Base-by-base conservation (phyloP, 2,797 vertebrate species). In the Epinephelus malabaricus region DNA sequence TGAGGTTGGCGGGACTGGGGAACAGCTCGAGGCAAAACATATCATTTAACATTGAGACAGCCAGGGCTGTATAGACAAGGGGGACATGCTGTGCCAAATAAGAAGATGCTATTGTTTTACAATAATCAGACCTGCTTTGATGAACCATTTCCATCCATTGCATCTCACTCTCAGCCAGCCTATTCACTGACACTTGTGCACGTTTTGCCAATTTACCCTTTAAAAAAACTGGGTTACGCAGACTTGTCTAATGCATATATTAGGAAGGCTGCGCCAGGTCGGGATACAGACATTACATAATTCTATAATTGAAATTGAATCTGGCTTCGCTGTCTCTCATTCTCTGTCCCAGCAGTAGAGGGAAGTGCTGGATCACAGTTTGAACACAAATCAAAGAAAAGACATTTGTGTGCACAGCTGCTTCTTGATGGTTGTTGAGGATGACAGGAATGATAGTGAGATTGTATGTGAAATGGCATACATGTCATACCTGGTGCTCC, bases 1-100 rank as follows among this genome's bases (percentile, higher is more conserved):
- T 66, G 73, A 82, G 87, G 81, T 75, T 85, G 88, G 89, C 76
- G 76, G 90, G 89, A 91, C 85, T 56, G 73, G 65, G 76, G 66
- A 83, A 59, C 73, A 76, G 82, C 87, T 89, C 62, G 58, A 92
- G 92, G 93, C 90, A 90, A 90, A 93, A 95, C 89, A 93, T 74
- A 90, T 88, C 15, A 88, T 89, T 91, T 86, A 89, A 84, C 85
- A 88, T 49, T 34, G 79, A 90, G 88, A 83, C 86, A 83, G 74
- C 80, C 72, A 49, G 70, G 58, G 76, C 67, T 40, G 69, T 78
- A 54, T 74, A 87, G 86, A 86, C 76, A 71, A 71, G 83, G 27
- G 66, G 73, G 51, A 21, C 50, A 66, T 59, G 76, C 74, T 84
- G 78, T 86, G 73, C 66, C 68, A 81, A 81, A 86, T 73, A 46